These are phyloP conservation scores for Tetramorium bicarinatum DNA, from an alignment of 2,888 invertebrate genomes.

Conservation along the genomic window DNA sequence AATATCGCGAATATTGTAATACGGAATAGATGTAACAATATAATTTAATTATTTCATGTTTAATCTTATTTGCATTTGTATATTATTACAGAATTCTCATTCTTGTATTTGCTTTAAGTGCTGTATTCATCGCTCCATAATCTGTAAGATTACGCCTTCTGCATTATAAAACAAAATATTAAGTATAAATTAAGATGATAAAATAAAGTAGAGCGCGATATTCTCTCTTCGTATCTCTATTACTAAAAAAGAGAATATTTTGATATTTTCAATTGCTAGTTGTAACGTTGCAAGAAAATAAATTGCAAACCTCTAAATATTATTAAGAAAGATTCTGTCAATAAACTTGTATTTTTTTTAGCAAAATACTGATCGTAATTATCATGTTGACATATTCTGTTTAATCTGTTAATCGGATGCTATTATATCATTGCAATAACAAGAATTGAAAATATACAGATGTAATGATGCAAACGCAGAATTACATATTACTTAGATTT, in stretches of 20 bases:
- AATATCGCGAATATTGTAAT: not conserved
- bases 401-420: not conserved
- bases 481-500: constrained; percentile 16
- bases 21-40: not conserved
- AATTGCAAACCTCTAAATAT: not conserved
- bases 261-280: not conserved
- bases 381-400: not conserved
- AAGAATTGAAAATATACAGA: constrained; percentile 1
- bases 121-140: not conserved
- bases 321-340: not conserved
- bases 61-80: not conserved
- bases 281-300: constrained; percentile 1
- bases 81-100: not conserved
- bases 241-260: not conserved
- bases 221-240: not conserved
- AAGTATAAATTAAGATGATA: not conserved
- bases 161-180: constrained; percentile 3
- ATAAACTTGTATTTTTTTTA: not conserved
- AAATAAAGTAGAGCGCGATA: not conserved
- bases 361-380: not conserved
- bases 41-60: constrained; percentile 2
- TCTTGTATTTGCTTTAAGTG: not conserved
- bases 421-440: not conserved
- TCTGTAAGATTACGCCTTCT: not conserved
- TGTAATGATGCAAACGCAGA: not conserved